phyloP scores from a whole-genome alignment of 2,888 invertebrate genomes.

The Cephus pygmeus region DNA sequence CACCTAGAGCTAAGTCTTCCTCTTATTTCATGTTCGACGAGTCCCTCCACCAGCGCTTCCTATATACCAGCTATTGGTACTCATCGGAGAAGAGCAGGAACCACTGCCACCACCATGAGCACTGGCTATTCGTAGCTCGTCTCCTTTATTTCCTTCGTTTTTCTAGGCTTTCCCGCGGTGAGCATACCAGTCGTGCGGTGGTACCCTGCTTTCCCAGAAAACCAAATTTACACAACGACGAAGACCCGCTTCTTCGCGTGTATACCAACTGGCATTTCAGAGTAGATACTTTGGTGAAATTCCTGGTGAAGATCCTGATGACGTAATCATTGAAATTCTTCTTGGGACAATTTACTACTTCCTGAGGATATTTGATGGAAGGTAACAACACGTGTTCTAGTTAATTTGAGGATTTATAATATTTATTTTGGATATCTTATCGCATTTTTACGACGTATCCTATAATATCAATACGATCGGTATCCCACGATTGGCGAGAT shows the following conservation, averaged over 20 bases:
- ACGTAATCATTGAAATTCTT: neutral
- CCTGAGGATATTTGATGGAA: neutral
- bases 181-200: neutral
- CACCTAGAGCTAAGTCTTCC: slow-evolving; percentile 1
- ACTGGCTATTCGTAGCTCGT: neutral
- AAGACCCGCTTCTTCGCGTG: neutral
- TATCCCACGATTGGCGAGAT: neutral
- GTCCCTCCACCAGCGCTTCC: neutral
- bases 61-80: neutral
- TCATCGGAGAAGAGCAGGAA: neutral
- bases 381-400: neutral
- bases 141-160: slow-evolving; percentile 4
- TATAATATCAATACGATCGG: slow-evolving; percentile 33
- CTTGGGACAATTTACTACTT: neutral
- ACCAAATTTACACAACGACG: neutral
- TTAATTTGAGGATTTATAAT: slow-evolving; percentile 26
- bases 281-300: neutral
- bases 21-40: neutral
- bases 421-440: slow-evolving; percentile 54
- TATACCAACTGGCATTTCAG: neutral
- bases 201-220: neutral
- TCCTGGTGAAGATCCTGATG: neutral
- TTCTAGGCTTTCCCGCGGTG: neutral
- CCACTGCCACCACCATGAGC: neutral
- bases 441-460: slow-evolving; percentile 46